Evolutionary conservation across 2,113 vertebrate genomes (phyloP).

Genomic region (Jacana jacana): DNA sequence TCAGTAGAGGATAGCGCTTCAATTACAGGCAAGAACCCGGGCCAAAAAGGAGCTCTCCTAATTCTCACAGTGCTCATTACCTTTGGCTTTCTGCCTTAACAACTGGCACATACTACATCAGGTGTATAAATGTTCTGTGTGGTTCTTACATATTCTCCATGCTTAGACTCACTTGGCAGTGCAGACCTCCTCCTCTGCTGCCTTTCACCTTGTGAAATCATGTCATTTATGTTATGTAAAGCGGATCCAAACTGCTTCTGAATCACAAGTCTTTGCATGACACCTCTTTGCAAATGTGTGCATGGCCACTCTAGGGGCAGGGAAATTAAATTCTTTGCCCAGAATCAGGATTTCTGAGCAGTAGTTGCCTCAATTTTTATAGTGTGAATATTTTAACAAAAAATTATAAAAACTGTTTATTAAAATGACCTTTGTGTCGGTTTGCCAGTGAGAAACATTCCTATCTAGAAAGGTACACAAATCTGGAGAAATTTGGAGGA

Average conservation of each 20-base stretch:
- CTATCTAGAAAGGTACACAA: neutral
- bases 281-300: neutral
- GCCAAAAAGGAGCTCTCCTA: conserved; percentile 62
- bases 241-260: neutral
- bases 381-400: conserved; percentile 5
- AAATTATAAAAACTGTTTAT: neutral
- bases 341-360: neutral
- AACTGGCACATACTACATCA: conserved; percentile 78
- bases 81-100: conserved; percentile 84
- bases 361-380: conserved; percentile 24
- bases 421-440: neutral
- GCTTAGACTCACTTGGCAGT: conserved; percentile 53
- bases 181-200: neutral
- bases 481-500: neutral
- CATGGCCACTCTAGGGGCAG: neutral
- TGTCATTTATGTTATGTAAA: neutral
- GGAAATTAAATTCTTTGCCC: neutral
- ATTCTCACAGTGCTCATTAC: conserved; percentile 83
- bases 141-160: conserved; percentile 68
- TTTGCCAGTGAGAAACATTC: neutral
- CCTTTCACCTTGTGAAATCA: neutral
- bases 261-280: neutral
- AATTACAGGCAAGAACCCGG: conserved; percentile 67
- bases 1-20: conserved; percentile 76
- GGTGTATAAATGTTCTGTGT: conserved; percentile 76